Conservation (phyloP, 2,888 invertebrate genomes). For the Epinotia nisella region DNA sequence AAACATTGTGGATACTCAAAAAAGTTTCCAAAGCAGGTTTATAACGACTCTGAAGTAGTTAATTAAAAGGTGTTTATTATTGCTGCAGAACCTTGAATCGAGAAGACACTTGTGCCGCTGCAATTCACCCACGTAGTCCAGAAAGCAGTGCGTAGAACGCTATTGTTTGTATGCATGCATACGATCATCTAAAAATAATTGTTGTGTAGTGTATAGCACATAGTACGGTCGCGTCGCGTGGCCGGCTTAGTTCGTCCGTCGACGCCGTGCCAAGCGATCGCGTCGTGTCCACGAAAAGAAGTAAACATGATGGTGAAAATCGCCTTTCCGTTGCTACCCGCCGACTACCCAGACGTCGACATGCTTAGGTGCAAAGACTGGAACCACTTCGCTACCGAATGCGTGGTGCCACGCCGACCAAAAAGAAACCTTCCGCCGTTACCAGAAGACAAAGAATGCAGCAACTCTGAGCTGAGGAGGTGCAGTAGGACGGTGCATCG, state of each 20-base stretch:
- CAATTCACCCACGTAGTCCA: constrained; percentile 32
- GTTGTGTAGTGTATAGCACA: constrained; percentile 7
- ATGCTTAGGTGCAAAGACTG: constrained; percentile 72
- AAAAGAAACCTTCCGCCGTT: constrained; percentile 71
- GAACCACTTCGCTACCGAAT: constrained; percentile 71
- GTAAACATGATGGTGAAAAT: constrained; percentile 69
- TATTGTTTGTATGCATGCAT: constrained; percentile 42
- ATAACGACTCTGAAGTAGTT: neutral
- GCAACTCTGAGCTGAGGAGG: constrained; percentile 67
- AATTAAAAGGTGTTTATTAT: neutral
- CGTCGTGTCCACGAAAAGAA: neutral
- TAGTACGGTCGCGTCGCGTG: constrained; percentile 1
- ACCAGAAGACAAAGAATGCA: constrained; percentile 77
- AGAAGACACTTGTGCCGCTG: constrained; percentile 11
- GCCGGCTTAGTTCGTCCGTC: constrained; percentile 29
- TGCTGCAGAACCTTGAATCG: constrained; percentile 19
- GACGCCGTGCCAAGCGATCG: constrained; percentile 34
- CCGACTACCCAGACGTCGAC: constrained; percentile 69
- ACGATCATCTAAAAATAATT: constrained; percentile 40
- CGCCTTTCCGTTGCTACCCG: constrained; percentile 61
- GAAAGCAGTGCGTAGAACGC: constrained; percentile 40
- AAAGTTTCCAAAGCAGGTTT: neutral
- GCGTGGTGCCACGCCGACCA: constrained; percentile 69
- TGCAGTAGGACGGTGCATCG: constrained; percentile 61
- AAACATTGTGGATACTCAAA: neutral